phyloP scores from a whole-genome alignment of 2,888 invertebrate species.

The Lymantria monacha region DNA sequence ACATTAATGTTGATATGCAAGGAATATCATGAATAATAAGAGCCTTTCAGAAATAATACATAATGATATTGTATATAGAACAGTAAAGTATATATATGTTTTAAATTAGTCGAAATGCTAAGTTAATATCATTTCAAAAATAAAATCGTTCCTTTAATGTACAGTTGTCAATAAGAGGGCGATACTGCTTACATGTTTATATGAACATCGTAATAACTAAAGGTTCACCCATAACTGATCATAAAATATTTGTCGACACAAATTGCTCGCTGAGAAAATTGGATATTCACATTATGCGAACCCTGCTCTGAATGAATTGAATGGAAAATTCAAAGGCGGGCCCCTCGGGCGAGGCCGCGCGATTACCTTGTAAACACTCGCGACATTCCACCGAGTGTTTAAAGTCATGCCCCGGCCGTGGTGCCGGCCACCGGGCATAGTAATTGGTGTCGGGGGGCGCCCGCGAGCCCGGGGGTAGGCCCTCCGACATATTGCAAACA shows the following conservation, averaged over 20 bases:
- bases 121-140: too few species aligned
- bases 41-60: too few species aligned
- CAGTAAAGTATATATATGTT: too few species aligned
- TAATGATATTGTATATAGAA: too few species aligned
- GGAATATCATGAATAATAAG: too few species aligned
- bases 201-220: not conserved
- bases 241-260: constrained; percentile 19
- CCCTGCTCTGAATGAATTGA: constrained; percentile 56
- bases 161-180: too few species aligned
- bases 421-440: constrained; percentile 51
- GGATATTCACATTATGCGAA: constrained; percentile 47
- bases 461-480: constrained; percentile 26
- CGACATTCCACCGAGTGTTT: constrained; percentile 66
- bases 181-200: too few species aligned
- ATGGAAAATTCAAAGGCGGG: constrained; percentile 45
- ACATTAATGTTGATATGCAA: too few species aligned
- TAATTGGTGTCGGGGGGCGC: constrained; percentile 43
- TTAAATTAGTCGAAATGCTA: too few species aligned
- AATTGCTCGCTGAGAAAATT: constrained; percentile 30
- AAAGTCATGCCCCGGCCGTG: constrained; percentile 48
- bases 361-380: constrained; percentile 72
- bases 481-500: constrained; percentile 74
- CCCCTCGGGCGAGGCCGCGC: constrained; percentile 29
- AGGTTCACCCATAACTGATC: constrained; percentile 16
- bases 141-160: too few species aligned